These are phyloP conservation scores for Drosophila meridiana DNA, from an alignment of 2,888 invertebrate species.

Conservation along the genomic window DNA sequence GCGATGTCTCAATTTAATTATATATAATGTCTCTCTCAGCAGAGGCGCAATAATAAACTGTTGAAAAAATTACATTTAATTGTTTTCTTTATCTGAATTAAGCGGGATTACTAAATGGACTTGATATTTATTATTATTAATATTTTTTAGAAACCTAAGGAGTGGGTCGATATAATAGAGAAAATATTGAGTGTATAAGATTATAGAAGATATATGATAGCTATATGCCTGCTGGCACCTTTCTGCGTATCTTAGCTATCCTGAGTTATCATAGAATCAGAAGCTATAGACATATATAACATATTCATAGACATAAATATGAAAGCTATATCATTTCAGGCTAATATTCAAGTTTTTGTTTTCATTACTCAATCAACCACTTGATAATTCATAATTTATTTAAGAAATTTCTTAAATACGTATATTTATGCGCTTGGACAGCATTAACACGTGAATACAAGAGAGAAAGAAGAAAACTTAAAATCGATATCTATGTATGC, in stretches of 20 bases:
- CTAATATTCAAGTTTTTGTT: neutral
- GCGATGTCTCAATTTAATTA: conserved; percentile 39
- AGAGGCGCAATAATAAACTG: conserved; percentile 48
- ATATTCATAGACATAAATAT: neutral
- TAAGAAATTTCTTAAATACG: neutral
- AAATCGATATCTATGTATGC: conserved; percentile 20
- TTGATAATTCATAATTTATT: neutral
- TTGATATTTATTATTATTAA: neutral
- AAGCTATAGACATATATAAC: neutral
- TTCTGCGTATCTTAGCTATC: neutral
- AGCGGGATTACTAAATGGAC: neutral
- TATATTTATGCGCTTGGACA: neutral
- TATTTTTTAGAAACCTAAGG: neutral
- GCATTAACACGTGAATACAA: conserved; percentile 20
- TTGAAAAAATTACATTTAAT: conserved; percentile 20
- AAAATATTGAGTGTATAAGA: neutral
- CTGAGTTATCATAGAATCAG: neutral
- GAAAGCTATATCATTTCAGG: neutral
- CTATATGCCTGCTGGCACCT: neutral
- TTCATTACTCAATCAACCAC: neutral
- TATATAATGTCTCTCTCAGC: conserved; percentile 20
- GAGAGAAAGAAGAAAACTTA: conserved; percentile 2
- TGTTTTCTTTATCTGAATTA: conserved; percentile 13
- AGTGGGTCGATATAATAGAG: neutral
- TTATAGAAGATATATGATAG: neutral